phyloP scores from a whole-genome alignment of 2,888 invertebrate species.

The Gastrophysa polygoni region DNA sequence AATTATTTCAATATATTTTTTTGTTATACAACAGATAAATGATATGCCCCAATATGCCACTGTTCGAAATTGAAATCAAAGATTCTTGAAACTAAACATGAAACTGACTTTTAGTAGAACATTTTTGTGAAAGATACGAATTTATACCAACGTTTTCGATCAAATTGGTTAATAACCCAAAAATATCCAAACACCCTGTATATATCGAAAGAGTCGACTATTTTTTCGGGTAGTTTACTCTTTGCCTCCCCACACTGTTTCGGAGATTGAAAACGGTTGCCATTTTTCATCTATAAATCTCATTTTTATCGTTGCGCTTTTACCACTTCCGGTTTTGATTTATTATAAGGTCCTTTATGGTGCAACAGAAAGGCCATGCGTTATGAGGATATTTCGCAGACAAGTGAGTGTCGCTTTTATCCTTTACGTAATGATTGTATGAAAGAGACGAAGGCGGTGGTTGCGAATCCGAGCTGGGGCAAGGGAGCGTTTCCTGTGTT shows the following conservation, averaged over 20 bases:
- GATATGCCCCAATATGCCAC: too few relatives aligned
- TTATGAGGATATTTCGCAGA: neutral
- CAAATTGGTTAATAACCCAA: too few relatives aligned
- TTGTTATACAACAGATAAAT: too few relatives aligned
- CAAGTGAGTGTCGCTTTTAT: neutral
- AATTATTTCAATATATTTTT: too few relatives aligned
- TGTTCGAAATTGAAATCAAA: too few relatives aligned
- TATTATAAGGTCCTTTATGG: neutral
- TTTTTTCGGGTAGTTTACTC: neutral
- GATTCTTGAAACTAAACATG: too few relatives aligned
- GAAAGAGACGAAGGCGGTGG: neutral
- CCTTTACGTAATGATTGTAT: neutral
- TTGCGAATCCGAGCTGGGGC: neutral
- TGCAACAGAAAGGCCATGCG: neutral
- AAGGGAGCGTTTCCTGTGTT: neutral
- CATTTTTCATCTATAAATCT: conserved; percentile 1
- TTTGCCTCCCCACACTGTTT: neutral
- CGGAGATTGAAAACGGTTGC: neutral
- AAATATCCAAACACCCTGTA: too few relatives aligned
- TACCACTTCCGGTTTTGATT: neutral
- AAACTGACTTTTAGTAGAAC: too few relatives aligned
- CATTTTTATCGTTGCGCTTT: conserved; percentile 1
- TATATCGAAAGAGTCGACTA: too few relatives aligned
- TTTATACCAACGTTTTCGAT: too few relatives aligned
- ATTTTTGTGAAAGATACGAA: too few relatives aligned